These are phyloP conservation scores for Pantherophis alleghaniensis DNA, from an alignment of 2,797 vertebrate species.

Conservation along the genomic window DNA sequence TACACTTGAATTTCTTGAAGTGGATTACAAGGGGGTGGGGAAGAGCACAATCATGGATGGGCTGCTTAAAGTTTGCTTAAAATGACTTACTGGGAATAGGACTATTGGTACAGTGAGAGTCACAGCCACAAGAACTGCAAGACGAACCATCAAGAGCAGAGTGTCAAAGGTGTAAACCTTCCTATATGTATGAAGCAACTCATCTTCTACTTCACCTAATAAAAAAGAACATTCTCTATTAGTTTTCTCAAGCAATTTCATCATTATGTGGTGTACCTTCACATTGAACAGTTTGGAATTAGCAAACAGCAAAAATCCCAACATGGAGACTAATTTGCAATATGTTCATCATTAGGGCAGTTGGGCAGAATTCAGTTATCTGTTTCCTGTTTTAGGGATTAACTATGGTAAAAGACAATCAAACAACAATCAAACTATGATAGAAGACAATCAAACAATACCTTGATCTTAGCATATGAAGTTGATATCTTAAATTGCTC, in stretches of 20 bases:
- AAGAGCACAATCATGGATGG: rapidly evolving
- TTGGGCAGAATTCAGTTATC: background rate
- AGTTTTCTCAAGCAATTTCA: background rate
- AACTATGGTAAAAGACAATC: background rate
- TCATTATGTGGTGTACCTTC: background rate
- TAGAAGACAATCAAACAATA: background rate
- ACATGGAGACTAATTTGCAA: background rate
- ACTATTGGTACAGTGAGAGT: slow-evolving; percentile 95
- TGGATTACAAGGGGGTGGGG: too few relatives aligned
- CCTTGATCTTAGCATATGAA: background rate
- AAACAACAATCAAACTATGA: background rate
- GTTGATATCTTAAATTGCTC: background rate
- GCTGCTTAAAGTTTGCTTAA: background rate
- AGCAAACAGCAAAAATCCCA: background rate
- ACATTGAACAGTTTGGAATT: background rate
- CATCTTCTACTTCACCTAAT: slow-evolving; percentile 89
- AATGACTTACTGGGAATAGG: slow-evolving; percentile 91
- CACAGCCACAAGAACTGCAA: slow-evolving; percentile 94
- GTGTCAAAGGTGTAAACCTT: slow-evolving; percentile 91
- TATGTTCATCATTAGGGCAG: background rate
- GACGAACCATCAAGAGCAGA: slow-evolving; percentile 86
- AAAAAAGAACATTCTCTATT: slow-evolving; percentile 22
- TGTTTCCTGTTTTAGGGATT: background rate
- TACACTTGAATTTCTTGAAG: background rate
- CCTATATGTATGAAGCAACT: slow-evolving; percentile 93